A percentile compares a stretch with the other conserved stretches of the same genome.
These are phyloP conservation scores for Ariolimax columbianus DNA, from an alignment of 2,888 invertebrate species.

Conservation along the genomic window DNA sequence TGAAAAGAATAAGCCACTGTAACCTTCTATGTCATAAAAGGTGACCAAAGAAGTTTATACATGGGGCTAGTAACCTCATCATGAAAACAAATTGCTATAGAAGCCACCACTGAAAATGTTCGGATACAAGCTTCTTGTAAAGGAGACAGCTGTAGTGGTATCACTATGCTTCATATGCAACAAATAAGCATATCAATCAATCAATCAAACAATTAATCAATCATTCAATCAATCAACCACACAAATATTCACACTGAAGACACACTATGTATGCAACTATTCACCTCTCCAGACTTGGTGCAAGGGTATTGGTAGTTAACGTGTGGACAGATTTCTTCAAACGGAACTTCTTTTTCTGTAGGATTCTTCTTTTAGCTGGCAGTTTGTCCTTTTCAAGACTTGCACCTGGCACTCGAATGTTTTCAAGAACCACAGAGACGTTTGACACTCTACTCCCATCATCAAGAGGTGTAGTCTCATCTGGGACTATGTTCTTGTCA, in stretches of 20 bases:
- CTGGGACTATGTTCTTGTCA: slow-evolving; percentile 13
- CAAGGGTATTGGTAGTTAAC: not conserved
- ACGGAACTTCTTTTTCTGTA: not conserved
- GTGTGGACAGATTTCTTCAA: not conserved
- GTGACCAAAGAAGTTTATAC: too few species aligned
- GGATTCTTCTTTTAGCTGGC: not conserved
- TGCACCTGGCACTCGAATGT: not conserved
- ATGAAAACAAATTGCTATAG: too few species aligned
- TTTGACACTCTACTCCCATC: not conserved
- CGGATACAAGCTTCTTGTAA: too few species aligned
- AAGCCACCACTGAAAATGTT: too few species aligned
- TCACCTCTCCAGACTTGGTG: not conserved
- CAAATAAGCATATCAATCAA: too few species aligned
- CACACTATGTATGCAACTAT: not conserved
- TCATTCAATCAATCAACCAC: too few species aligned
- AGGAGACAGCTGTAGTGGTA: too few species aligned
- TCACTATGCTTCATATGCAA: too few species aligned
- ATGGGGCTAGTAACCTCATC: too few species aligned
- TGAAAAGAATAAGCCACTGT: too few species aligned
- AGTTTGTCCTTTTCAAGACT: not conserved
- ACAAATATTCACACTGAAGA: not conserved
- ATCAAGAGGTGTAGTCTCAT: not conserved
- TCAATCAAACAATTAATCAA: too few species aligned
- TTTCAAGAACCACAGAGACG: not conserved
- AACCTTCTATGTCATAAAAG: too few species aligned